Conservation (phyloP, 2,888 invertebrate genomes). For the Caradrina kadenii region DNA sequence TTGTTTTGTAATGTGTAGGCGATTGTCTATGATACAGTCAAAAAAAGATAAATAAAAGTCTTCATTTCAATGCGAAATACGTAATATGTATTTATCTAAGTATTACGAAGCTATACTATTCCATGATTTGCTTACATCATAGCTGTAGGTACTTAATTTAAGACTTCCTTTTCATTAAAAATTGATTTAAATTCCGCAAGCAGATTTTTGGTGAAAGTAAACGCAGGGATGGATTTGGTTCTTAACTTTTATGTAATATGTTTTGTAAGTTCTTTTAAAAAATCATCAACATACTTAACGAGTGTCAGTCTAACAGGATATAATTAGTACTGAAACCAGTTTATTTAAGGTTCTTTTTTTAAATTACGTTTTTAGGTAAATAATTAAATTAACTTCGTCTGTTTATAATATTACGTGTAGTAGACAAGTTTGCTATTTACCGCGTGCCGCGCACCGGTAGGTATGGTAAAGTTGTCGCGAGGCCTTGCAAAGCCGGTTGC, state of each 20-base stretch:
- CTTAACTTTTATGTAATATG: too few relatives aligned
- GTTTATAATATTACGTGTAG: conserved; percentile 3
- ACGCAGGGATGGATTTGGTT: background rate
- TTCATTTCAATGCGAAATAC: background rate
- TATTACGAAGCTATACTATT: too few relatives aligned
- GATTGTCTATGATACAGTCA: background rate
- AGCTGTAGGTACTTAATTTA: too few relatives aligned
- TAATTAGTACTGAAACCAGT: too few relatives aligned
- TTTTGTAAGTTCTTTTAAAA: too few relatives aligned
- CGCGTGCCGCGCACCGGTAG: conserved; percentile 46
- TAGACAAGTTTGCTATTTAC: conserved; percentile 49
- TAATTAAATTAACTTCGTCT: background rate
- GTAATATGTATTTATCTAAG: too few relatives aligned
- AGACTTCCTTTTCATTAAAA: background rate
- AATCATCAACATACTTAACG: too few relatives aligned
- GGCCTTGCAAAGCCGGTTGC: conserved; percentile 81
- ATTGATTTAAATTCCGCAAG: background rate
- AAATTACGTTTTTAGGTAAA: too few relatives aligned
- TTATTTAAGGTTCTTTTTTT: too few relatives aligned
- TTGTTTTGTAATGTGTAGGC: background rate
- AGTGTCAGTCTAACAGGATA: too few relatives aligned
- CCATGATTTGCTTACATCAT: too few relatives aligned
- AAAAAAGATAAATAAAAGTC: background rate
- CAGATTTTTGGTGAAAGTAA: conserved; percentile 3
- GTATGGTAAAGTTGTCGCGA: conserved; percentile 66